Conservation (phyloP, 2,888 invertebrate genomes). For the Caenorhabditis sinica region DNA sequence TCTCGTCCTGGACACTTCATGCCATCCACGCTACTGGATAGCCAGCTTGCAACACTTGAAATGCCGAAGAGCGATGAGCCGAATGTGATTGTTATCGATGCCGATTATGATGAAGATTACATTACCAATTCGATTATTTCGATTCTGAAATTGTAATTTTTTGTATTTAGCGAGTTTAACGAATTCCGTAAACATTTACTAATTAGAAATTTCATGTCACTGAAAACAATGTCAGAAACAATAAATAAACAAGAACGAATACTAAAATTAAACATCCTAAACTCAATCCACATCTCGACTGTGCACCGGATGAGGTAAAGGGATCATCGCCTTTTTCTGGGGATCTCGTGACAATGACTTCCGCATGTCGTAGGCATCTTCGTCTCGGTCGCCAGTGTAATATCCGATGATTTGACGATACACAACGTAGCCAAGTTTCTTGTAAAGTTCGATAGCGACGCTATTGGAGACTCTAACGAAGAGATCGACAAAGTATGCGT, state of each 20-base stretch:
- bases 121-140: conserved; percentile 15
- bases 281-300: conserved; percentile 62
- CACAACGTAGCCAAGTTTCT: conserved; percentile 91
- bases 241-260: conserved; percentile 21
- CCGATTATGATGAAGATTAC: background rate
- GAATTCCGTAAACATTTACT: too few species aligned
- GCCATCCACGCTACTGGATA: conserved; percentile 46
- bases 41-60: conserved; percentile 58
- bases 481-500: conserved; percentile 96
- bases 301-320: conserved; percentile 92
- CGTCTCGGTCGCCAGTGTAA: conserved; percentile 97
- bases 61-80: conserved; percentile 34
- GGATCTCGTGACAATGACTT: conserved; percentile 96
- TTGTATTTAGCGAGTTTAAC: background rate
- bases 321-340: conserved; percentile 94
- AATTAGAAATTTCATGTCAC: background rate
- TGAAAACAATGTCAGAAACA: background rate
- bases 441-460: conserved; percentile 98
- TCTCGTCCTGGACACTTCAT: conserved; percentile 59
- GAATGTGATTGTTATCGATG: conserved; percentile 48
- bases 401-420: conserved; percentile 97
- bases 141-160: background rate
- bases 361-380: conserved; percentile 99
- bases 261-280: background rate
- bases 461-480: conserved; percentile 98